These are phyloP conservation scores for Xestia ashworthii DNA, from an alignment of 2,888 invertebrate species.

Conservation along the genomic window DNA sequence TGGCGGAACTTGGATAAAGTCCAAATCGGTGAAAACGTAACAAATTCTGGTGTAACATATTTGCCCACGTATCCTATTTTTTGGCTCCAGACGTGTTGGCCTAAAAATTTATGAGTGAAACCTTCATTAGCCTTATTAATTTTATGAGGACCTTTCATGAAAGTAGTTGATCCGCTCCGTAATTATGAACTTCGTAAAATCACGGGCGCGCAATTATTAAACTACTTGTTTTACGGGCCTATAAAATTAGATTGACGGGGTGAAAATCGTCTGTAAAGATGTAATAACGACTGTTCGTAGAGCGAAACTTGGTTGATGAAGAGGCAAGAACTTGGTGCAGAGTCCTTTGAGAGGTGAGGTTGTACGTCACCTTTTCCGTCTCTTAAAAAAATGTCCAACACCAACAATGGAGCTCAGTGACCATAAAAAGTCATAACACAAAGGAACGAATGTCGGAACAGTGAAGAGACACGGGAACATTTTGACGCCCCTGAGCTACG, in stretches of 20 bases:
- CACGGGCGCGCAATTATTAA: slow-evolving; percentile 31
- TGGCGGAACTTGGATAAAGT: slow-evolving; percentile 52
- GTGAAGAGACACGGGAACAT: slow-evolving; percentile 60
- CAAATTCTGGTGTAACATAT: slow-evolving; percentile 27
- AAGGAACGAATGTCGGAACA: slow-evolving; percentile 56
- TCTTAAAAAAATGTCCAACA: slow-evolving; percentile 29
- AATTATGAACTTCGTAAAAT: slow-evolving; percentile 51
- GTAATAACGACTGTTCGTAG: slow-evolving; percentile 32
- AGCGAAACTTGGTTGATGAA: slow-evolving; percentile 27
- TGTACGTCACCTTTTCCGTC: background rate
- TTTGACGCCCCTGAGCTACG: slow-evolving; percentile 62
- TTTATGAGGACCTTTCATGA: slow-evolving; percentile 26
- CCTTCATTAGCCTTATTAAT: slow-evolving; percentile 50
- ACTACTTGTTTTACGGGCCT: slow-evolving; percentile 35
- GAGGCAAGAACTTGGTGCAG: background rate
- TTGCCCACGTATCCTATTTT: slow-evolving; percentile 24
- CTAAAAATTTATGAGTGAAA: slow-evolving; percentile 15
- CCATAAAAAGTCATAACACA: slow-evolving; percentile 63
- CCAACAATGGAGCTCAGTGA: slow-evolving; percentile 57
- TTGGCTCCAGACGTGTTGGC: background rate
- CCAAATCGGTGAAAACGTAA: slow-evolving; percentile 52
- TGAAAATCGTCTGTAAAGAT: slow-evolving; percentile 25
- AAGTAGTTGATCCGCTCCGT: slow-evolving; percentile 20
- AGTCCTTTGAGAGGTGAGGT: background rate
- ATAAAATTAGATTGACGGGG: slow-evolving; percentile 42